Evolutionary conservation across 2,113 vertebrate genomes (phyloP), one percentile per base, ranked within the genome.

Genomic region (Phalacrocorax carbo): DNA sequence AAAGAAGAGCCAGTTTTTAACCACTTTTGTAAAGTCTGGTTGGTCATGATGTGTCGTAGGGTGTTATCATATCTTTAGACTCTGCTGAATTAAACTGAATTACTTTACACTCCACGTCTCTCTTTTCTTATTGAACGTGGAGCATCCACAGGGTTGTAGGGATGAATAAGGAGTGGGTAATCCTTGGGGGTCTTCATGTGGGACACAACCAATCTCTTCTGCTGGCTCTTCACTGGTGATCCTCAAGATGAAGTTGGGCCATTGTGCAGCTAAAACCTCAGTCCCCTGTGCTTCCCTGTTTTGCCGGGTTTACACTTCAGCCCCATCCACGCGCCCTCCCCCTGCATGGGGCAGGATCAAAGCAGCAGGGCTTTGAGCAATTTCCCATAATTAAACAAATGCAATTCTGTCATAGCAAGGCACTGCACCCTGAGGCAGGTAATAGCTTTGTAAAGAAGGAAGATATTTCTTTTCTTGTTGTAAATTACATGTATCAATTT

Each of bases 21-120:
- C 7, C 22, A 6, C 22, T n/a, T 51, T 12, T 40, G 34, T 48
- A 34, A 25, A 32, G 64, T 18, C 49, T 42, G 11, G 14, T 55
- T 84, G n/a, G 5, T 23, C 68, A 6, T 2, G 1, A 13, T 15
- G 18, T 25, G 14, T 54, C 34, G 49, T 21, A 32, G 30, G 25
- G 12, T 23, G 23, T 49, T 52, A 17, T 7, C 2, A 0, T 3
- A 12, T 11, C 8, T 11, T 55, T 15, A 32, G 21, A 46, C 66
- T 52, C 25, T 44, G 40, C 38, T 64, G 27, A 64, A 69, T 60
- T 60, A 5, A 73, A 5, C 36, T 25, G 13, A 25, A 20, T 38
- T 70, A 18, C 48, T 27, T 58, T 17, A 5, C 8, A 15, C 4
- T 34, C 51, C 61, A 4, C 1, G 0, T 46, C 25, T 38, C 26